A percentile compares a stretch with the other conserved stretches of the same genome.
Conservation (phyloP, 2,797 vertebrate genomes). For the Varecia variegata region DNA sequence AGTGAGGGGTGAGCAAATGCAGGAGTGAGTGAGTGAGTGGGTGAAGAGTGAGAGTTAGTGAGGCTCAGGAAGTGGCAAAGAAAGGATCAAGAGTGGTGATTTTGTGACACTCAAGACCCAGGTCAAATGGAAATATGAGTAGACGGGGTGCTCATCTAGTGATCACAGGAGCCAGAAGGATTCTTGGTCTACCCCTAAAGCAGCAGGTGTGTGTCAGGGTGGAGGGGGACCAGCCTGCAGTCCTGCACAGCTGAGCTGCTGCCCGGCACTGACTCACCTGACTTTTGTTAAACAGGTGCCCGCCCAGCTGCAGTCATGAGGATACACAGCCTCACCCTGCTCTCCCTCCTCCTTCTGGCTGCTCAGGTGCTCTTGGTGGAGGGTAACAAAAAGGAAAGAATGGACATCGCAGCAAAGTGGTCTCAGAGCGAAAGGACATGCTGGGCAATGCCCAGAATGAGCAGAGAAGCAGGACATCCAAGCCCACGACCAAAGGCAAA, state of each 20-base stretch:
- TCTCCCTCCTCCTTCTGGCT: constrained; percentile 84
- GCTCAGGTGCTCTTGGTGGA: constrained; percentile 82
- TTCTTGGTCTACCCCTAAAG: not conserved
- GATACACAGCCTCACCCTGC: constrained; percentile 79
- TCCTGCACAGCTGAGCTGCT: not conserved
- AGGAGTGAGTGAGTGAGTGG: not conserved
- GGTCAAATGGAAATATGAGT: not conserved
- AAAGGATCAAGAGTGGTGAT: not conserved
- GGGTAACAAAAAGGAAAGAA: constrained; percentile 81
- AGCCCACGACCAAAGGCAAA: constrained; percentile 82
- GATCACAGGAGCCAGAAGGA: not conserved
- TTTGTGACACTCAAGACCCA: not conserved
- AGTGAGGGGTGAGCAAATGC: not conserved
- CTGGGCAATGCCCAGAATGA: constrained; percentile 29
- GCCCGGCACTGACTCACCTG: not conserved
- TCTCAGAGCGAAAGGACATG: fast-evolving
- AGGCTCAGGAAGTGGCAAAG: not conserved
- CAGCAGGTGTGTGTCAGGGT: not conserved
- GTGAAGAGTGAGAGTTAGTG: not conserved
- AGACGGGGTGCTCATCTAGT: not conserved
- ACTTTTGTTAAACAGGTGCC: constrained; percentile 69
- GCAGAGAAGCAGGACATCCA: constrained; percentile 57
- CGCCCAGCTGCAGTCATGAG: constrained; percentile 76
- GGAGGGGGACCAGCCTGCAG: not conserved
- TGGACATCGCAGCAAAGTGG: constrained; percentile 45